Percentiles rank a stretch among this genome's conserved stretches.
phyloP scores from a whole-genome alignment of 2,888 invertebrate genomes.

The Stegophylla sp. region DNA sequence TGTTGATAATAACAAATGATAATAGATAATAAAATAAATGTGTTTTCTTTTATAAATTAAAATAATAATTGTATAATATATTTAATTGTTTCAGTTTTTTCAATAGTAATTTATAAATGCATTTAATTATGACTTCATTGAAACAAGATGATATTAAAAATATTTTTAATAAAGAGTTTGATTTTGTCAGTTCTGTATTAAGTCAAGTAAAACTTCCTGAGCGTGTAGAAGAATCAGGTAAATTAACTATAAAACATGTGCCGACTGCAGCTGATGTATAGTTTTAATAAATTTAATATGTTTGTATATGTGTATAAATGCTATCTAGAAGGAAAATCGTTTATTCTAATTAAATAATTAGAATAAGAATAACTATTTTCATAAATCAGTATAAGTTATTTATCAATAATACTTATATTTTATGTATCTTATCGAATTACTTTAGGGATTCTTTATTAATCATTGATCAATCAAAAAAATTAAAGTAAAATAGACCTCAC shows the following conservation, averaged over 20 bases:
- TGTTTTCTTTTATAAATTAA: slow-evolving; percentile 20
- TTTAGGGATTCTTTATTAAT: no score
- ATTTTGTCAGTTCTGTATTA: slow-evolving; percentile 30
- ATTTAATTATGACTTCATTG: slow-evolving; percentile 23
- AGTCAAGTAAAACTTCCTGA: slow-evolving; percentile 45
- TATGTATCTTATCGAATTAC: no score
- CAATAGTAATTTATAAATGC: not conserved
- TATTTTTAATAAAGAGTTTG: slow-evolving; percentile 44
- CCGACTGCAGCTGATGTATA: not conserved
- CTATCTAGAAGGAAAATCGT: no score
- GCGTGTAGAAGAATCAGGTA: slow-evolving; percentile 51
- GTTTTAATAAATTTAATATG: no score
- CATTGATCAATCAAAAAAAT: no score
- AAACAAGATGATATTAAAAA: slow-evolving; percentile 31
- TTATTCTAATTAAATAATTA: no score
- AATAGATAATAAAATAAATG: slow-evolving; percentile 3
- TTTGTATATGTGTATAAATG: no score
- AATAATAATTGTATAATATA: not conserved
- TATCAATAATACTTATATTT: no score
- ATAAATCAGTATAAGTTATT: no score
- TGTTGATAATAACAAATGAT: slow-evolving; percentile 28
- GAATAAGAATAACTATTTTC: no score
- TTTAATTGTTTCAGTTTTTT: not conserved
- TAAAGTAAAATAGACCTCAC: no score
- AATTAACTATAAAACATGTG: slow-evolving; percentile 23